Percentiles rank a stretch among this genome's conserved stretches.
phyloP scores from a whole-genome alignment of 2,113 vertebrate genomes.

The Dendropsophus ebraccatus region DNA sequence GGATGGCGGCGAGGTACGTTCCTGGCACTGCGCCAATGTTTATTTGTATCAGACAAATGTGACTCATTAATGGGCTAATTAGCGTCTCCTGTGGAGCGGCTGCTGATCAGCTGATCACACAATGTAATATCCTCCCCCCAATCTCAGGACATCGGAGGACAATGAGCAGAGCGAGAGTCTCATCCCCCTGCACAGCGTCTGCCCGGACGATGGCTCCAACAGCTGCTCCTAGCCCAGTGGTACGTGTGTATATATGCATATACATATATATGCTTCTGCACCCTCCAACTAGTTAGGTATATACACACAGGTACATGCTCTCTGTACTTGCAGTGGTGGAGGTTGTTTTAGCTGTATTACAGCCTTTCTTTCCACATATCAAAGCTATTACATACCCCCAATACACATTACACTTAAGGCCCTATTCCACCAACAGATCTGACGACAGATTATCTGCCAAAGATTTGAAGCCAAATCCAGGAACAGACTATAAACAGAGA shows the following conservation, averaged over 20 bases:
- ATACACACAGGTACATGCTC: too few relatives aligned
- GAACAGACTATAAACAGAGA: too few relatives aligned
- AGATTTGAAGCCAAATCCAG: too few relatives aligned
- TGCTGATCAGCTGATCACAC: neutral
- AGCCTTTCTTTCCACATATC: too few relatives aligned
- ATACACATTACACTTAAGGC: too few relatives aligned
- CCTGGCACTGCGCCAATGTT: neutral
- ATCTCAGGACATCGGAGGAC: conserved; percentile 84
- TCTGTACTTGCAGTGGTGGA: too few relatives aligned
- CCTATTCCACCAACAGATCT: too few relatives aligned
- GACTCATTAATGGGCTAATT: neutral
- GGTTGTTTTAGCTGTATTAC: too few relatives aligned
- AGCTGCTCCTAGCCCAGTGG: neutral
- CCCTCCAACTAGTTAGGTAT: too few relatives aligned
- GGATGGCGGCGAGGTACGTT: conserved; percentile 82
- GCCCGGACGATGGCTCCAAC: conserved; percentile 71
- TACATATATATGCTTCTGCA: too few relatives aligned
- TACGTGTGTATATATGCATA: neutral
- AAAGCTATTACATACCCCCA: too few relatives aligned
- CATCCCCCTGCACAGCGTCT: conserved; percentile 85
- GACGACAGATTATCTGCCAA: too few relatives aligned
- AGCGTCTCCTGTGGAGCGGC: neutral
- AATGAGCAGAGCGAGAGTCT: conserved; percentile 93
- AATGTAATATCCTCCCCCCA: neutral
- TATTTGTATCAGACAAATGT: neutral